phyloP scores from a whole-genome alignment of 2,888 invertebrate species.

The Noctua fimbriata region DNA sequence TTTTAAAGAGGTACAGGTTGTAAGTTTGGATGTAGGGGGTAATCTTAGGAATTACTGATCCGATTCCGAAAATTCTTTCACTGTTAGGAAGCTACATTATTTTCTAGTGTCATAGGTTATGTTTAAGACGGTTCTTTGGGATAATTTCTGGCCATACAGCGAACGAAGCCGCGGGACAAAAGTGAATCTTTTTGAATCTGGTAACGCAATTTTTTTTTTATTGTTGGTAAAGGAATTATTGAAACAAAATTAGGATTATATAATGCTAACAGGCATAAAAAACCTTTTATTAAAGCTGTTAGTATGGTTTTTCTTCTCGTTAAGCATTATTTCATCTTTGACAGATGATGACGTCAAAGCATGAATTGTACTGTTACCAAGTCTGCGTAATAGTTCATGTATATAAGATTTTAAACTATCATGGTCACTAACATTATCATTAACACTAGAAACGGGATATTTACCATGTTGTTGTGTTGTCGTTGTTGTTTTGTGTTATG shows the following conservation, averaged over 20 bases:
- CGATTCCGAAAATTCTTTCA: background rate
- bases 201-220: background rate
- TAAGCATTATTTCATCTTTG: slow-evolving; percentile 1
- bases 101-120: fast-evolving
- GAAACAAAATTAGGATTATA: background rate
- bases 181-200: background rate
- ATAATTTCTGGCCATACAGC: background rate
- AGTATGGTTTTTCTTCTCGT: background rate
- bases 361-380: background rate
- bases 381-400: background rate
- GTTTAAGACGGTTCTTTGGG: background rate
- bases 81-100: background rate
- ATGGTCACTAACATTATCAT: no score
- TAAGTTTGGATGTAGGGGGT: background rate
- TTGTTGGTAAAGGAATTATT: background rate
- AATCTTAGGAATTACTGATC: background rate
- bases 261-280: background rate
- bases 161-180: background rate
- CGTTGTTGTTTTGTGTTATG: no score
- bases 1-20: background rate
- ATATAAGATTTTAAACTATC: no score
- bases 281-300: background rate
- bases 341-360: slow-evolving; percentile 9
- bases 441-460: no score
- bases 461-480: no score